phyloP scores from a whole-genome alignment of 35 echinoderm and acorn worm species.

The Holothuria glaberrima region DNA sequence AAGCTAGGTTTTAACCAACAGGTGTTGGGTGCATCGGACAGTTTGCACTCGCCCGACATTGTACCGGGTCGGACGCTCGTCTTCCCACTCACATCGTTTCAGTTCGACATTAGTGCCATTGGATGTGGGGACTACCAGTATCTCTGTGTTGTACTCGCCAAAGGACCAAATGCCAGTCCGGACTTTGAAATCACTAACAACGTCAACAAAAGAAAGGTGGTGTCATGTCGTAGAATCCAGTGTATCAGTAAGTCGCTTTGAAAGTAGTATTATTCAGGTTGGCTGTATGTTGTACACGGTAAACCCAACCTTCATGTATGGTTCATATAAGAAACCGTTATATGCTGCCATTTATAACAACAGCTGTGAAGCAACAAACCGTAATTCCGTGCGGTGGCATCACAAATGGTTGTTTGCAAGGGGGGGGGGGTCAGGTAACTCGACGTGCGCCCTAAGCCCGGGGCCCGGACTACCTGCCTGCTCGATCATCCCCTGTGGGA shows the following conservation, averaged over 20 bases:
- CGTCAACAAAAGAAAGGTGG: slow-evolving; percentile 8
- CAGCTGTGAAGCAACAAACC: too few relatives aligned
- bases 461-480: too few relatives aligned
- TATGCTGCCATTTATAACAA: too few relatives aligned
- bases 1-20: slow-evolving; percentile 15
- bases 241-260: slow-evolving; percentile 30
- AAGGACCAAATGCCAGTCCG: neutral
- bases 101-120: slow-evolving; percentile 37
- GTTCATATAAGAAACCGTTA: too few relatives aligned
- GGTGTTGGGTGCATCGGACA: slow-evolving; percentile 3
- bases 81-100: slow-evolving; percentile 4
- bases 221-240: neutral
- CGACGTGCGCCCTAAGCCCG: too few relatives aligned
- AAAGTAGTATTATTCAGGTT: neutral
- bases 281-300: too few relatives aligned
- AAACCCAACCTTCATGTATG: too few relatives aligned
- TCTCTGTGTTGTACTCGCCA: slow-evolving; percentile 2
- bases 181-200: slow-evolving; percentile 30
- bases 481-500: too few relatives aligned
- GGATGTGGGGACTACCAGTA: slow-evolving; percentile 34
- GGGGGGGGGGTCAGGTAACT: neutral
- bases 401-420: too few relatives aligned
- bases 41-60: slow-evolving; percentile 3
- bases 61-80: slow-evolving; percentile 1
- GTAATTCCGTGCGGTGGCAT: too few relatives aligned